Conservation (phyloP, 2,797 vertebrate genomes). For the Galago senegalensis region DNA sequence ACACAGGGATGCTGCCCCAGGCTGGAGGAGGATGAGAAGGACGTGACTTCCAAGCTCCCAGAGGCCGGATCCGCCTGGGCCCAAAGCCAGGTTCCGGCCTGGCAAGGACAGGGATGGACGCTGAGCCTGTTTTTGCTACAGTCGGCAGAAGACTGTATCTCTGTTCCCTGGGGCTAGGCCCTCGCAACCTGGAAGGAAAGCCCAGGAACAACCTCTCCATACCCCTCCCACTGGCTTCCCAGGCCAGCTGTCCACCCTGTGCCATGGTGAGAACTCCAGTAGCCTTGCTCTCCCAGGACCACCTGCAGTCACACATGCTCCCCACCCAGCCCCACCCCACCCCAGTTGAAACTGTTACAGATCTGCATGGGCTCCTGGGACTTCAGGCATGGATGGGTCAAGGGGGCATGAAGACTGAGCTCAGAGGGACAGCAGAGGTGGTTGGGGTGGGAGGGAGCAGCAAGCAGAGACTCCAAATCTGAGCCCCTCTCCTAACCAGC, state of each 20-base stretch:
- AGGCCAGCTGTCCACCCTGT: not conserved
- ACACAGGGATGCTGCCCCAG: not conserved
- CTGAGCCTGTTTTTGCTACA: slow-evolving; percentile 6
- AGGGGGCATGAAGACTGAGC: not conserved
- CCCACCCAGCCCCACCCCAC: no score
- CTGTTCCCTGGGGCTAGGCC: not conserved
- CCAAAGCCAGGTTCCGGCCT: slow-evolving; percentile 54
- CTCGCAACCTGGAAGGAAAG: not conserved
- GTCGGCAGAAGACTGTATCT: not conserved
- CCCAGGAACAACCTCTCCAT: not conserved
- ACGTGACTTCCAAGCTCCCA: slow-evolving; percentile 42
- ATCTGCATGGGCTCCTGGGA: not conserved
- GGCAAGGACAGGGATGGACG: slow-evolving; percentile 57
- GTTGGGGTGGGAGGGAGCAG: not conserved
- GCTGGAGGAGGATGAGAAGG: slow-evolving; percentile 12
- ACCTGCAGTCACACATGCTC: not conserved
- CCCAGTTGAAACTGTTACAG: slow-evolving; percentile 60
- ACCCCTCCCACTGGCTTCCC: not conserved
- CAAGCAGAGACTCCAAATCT: not conserved
- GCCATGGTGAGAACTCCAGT: slow-evolving; percentile 10
- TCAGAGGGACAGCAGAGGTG: not conserved
- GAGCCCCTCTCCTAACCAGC: not conserved
- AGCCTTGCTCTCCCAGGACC: slow-evolving; percentile 57
- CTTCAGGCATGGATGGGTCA: not conserved
- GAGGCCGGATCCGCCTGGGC: slow-evolving; percentile 51